Evolutionary conservation across 2,113 vertebrate species (phyloP).

Genomic region (Gorilla gorilla): DNA sequence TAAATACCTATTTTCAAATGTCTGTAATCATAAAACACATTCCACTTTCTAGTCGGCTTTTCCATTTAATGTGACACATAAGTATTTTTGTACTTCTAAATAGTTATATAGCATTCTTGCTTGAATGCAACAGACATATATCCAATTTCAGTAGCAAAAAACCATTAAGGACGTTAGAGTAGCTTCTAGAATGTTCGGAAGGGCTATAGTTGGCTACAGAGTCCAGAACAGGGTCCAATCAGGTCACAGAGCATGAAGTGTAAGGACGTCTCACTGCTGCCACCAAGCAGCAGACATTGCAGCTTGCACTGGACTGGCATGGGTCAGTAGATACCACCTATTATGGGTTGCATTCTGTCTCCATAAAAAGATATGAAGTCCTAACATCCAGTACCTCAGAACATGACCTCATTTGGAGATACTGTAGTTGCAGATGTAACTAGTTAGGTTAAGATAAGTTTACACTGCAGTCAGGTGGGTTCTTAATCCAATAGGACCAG

Average conservation of each 20-base stretch:
- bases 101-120: not conserved
- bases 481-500: not conserved
- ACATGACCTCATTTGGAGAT: not conserved
- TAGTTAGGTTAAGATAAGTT: not conserved
- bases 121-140: conserved; percentile 11
- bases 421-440: not conserved
- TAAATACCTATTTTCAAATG: conserved; percentile 33
- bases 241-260: not conserved
- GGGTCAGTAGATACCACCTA: not conserved
- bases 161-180: not conserved
- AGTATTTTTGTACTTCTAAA: not conserved
- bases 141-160: not conserved
- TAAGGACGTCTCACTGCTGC: not conserved
- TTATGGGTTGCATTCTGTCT: not conserved
- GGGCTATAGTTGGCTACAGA: not conserved
- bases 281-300: not conserved
- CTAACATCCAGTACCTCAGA: not conserved
- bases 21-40: not conserved
- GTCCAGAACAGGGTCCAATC: not conserved
- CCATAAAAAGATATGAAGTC: not conserved
- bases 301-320: not conserved
- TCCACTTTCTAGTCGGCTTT: not conserved
- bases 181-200: not conserved
- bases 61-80: not conserved
- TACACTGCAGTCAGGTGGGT: not conserved